A percentile compares a stretch with the other conserved stretches of the same genome.
phyloP scores from a whole-genome alignment of 1,140 invertebrate genomes.

The Caenorhabditis latens region DNA sequence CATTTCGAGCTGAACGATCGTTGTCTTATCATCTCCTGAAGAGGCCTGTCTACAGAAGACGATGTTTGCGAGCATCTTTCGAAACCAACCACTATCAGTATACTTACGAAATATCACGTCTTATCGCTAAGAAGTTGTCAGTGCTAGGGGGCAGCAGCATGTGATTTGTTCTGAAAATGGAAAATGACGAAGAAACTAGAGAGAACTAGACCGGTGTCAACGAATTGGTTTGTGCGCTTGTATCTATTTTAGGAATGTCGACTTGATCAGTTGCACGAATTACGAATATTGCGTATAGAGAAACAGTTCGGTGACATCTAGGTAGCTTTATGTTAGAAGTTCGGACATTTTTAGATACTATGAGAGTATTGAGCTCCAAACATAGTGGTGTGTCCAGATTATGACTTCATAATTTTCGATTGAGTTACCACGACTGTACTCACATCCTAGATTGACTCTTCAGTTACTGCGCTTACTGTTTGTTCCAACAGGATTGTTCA shows the following conservation, averaged over 20 bases:
- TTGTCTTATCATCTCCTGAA: background rate
- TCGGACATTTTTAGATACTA: too few species aligned
- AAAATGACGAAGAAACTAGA: constrained; percentile 26
- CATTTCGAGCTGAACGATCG: constrained; percentile 38
- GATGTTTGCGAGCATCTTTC: constrained; percentile 51
- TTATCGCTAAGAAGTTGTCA: constrained; percentile 6
- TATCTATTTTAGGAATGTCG: background rate
- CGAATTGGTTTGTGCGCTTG: background rate
- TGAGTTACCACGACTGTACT: too few species aligned
- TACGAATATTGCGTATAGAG: background rate
- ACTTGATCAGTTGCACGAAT: constrained; percentile 26
- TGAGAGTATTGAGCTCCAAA: too few species aligned
- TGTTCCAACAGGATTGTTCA: too few species aligned
- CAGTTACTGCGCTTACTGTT: too few species aligned
- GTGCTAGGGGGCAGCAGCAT: background rate
- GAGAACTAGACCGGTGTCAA: constrained; percentile 35
- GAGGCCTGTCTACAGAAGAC: constrained; percentile 20
- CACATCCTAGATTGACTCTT: too few species aligned
- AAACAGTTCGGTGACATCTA: background rate
- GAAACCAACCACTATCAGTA: constrained; percentile 24
- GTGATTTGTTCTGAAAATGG: constrained; percentile 18
- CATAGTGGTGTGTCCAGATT: too few species aligned
- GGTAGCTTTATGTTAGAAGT: too few species aligned
- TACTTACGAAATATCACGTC: constrained; percentile 55
- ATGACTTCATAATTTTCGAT: too few species aligned